Conservation (phyloP, 2,888 invertebrate genomes). For the Spilarctia lutea region DNA sequence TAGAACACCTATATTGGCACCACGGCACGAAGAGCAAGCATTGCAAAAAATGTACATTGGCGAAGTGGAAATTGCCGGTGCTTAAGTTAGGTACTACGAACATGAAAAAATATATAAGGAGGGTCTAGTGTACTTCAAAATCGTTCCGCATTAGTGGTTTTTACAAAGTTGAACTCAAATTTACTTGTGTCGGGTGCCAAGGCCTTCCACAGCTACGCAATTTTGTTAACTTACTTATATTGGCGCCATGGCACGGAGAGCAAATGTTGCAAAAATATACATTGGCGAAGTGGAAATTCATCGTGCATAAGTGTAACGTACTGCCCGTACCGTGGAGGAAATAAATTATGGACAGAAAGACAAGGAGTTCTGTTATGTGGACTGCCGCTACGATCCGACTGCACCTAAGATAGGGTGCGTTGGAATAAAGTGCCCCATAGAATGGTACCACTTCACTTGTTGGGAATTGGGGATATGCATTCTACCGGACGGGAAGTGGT, state of each 20-base stretch:
- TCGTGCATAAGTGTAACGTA: conserved; percentile 69
- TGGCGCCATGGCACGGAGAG: no score
- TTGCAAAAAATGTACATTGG: conserved; percentile 65
- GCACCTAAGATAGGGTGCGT: conserved; percentile 54
- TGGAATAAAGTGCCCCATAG: conserved; percentile 51
- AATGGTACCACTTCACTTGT: conserved; percentile 76
- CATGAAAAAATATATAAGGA: no score
- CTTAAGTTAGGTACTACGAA: no score
- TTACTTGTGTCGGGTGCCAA: conserved; percentile 67
- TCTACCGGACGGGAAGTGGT: conserved; percentile 71
- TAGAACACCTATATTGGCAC: conserved; percentile 75
- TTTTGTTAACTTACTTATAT: no score
- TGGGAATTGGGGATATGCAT: conserved; percentile 66
- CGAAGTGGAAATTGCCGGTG: no score
- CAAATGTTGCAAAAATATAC: no score
- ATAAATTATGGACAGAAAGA: conserved; percentile 46
- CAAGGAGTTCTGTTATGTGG: conserved; percentile 58
- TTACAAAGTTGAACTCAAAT: conserved; percentile 19
- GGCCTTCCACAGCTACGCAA: conserved; percentile 54
- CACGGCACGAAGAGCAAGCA: conserved; percentile 72
- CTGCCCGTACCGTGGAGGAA: conserved; percentile 62
- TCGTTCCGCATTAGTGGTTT: no score
- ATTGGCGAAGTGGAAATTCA: conserved; percentile 67
- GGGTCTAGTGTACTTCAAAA: no score
- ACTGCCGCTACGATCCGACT: no score